Percentiles rank a stretch among this genome's conserved stretches.
Evolutionary conservation across 2,797 vertebrate genomes (phyloP).

Genomic region (Galaxias olidus): DNA sequence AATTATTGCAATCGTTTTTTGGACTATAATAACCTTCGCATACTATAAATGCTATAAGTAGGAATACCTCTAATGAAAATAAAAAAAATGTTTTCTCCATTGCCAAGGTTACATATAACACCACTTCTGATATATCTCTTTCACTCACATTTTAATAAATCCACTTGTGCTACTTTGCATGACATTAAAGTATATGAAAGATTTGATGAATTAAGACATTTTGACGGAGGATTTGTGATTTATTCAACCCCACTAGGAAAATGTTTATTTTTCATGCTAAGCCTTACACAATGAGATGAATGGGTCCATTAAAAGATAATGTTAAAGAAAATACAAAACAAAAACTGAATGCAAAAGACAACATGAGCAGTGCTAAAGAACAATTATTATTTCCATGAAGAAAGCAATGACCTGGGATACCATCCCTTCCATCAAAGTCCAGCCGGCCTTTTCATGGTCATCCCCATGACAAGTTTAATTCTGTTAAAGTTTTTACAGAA

Average conservation of each 20-base stretch:
- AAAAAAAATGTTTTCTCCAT: too few species aligned
- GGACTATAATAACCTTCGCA: too few species aligned
- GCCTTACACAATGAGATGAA: slow-evolving; percentile 68
- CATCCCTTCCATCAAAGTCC: slow-evolving; percentile 30
- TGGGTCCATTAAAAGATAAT: slow-evolving; percentile 76
- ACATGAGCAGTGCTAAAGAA: slow-evolving; percentile 52
- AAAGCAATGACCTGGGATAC: slow-evolving; percentile 57
- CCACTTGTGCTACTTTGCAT: slow-evolving; percentile 12
- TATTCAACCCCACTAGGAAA: slow-evolving; percentile 57
- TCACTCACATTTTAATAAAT: background rate
- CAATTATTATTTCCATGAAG: slow-evolving; percentile 59
- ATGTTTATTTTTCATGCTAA: slow-evolving; percentile 53
- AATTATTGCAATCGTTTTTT: too few species aligned
- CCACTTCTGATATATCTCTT: too few species aligned
- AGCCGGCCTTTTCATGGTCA: slow-evolving; percentile 24
- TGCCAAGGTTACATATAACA: too few species aligned
- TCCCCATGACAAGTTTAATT: too few species aligned
- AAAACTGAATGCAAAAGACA: slow-evolving; percentile 62
- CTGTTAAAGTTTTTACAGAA: background rate
- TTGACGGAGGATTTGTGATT: slow-evolving; percentile 55
- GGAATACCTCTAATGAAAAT: too few species aligned
- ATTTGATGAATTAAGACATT: slow-evolving; percentile 39
- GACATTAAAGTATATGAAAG: slow-evolving; percentile 38
- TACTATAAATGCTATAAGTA: too few species aligned
- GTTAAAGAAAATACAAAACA: slow-evolving; percentile 58